phyloP scores from a whole-genome alignment of 2,113 vertebrate genomes.

The Vulpes lagopus region DNA sequence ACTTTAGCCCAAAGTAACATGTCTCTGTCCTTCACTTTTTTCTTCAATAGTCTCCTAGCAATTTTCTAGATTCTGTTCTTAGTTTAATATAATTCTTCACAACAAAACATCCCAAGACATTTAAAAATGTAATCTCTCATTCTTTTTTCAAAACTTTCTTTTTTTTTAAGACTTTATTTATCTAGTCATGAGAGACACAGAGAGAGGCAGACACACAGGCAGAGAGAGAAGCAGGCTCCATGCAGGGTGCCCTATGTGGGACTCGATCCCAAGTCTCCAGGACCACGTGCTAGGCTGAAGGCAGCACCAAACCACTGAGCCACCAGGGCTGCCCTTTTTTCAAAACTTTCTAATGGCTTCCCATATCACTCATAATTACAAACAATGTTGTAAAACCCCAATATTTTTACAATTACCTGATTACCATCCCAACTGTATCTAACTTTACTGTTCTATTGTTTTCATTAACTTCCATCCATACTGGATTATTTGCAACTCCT shows the following conservation, averaged over 20 bases:
- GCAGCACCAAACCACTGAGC: too few species aligned
- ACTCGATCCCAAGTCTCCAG: too few species aligned
- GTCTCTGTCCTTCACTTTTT: not conserved
- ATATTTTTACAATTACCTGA: not conserved
- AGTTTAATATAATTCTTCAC: not conserved
- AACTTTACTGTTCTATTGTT: not conserved
- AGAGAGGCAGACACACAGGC: too few species aligned
- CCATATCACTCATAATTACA: not conserved
- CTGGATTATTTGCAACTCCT: not conserved
- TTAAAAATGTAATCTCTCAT: not conserved
- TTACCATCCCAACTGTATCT: not conserved
- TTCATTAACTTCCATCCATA: not conserved
- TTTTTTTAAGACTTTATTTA: not conserved
- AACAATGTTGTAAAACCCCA: not conserved
- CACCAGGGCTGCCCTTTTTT: not conserved
- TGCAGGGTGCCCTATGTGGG: too few species aligned
- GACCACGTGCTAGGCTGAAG: too few species aligned
- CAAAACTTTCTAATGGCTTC: not conserved
- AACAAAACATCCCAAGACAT: not conserved
- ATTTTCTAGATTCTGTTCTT: not conserved
- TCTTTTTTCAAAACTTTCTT: not conserved
- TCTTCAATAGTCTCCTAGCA: not conserved
- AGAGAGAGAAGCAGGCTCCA: too few species aligned
- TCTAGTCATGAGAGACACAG: too few species aligned
- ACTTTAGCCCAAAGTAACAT: not conserved